phyloP scores from a whole-genome alignment of 2,888 invertebrate genomes.

The Ennomos quercinarius region DNA sequence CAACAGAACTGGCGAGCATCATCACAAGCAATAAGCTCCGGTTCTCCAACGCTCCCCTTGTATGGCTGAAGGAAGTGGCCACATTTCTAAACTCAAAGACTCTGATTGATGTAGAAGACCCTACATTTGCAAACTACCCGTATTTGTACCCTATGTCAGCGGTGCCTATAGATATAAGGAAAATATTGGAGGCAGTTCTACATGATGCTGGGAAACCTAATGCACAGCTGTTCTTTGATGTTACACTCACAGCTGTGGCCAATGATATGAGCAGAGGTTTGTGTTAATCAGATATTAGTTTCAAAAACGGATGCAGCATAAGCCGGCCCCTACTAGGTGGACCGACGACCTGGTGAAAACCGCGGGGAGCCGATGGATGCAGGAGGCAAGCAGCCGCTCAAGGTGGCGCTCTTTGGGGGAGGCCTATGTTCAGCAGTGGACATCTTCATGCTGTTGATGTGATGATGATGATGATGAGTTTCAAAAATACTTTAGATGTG shows the following conservation, averaged over 20 bases:
- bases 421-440: no score
- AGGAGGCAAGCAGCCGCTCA: no score
- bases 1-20: conserved; percentile 80
- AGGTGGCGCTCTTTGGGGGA: no score
- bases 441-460: no score
- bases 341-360: no score
- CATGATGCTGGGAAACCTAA: conserved; percentile 87
- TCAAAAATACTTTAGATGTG: no score
- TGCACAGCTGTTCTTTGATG: conserved; percentile 89
- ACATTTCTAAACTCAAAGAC: conserved; percentile 87
- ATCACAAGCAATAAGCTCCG: conserved; percentile 85
- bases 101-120: conserved; percentile 87
- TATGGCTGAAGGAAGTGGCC: conserved; percentile 89
- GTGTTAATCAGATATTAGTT: conserved; percentile 25
- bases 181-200: conserved; percentile 77
- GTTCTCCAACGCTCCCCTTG: conserved; percentile 89
- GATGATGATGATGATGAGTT: no score
- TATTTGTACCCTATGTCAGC: conserved; percentile 84
- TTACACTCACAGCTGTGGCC: conserved; percentile 88
- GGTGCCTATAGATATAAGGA: conserved; percentile 75
- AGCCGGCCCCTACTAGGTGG: no score
- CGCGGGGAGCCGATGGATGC: no score
- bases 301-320: no score
- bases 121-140: conserved; percentile 84
- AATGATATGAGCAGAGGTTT: conserved; percentile 89